Evolutionary conservation across 2,797 vertebrate genomes (phyloP).

Genomic region (Ctenopoma kingsleyae): DNA sequence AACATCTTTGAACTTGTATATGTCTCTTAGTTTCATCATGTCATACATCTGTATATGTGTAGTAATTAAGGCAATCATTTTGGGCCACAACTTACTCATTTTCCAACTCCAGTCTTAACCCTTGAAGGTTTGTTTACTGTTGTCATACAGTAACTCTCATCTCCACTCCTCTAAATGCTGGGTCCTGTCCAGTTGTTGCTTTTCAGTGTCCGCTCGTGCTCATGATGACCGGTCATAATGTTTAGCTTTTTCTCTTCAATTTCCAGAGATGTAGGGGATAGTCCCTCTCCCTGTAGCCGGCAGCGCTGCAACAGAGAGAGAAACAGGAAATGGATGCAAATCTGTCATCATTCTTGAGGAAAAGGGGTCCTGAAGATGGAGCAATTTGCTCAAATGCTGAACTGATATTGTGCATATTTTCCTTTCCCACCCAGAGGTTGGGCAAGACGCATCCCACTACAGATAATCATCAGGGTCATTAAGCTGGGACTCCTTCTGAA

Average conservation of each 20-base stretch:
- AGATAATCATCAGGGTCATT: constrained; percentile 64
- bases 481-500: constrained; percentile 36
- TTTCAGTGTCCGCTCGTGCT: constrained; percentile 61
- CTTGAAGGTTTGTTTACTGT: constrained; percentile 61
- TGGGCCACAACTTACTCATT: constrained; percentile 79
- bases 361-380: constrained; percentile 47
- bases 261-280: constrained; percentile 59
- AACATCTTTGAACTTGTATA: constrained; percentile 78
- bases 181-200: constrained; percentile 63
- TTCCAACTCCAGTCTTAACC: constrained; percentile 71
- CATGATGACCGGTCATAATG: constrained; percentile 56
- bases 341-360: constrained; percentile 56
- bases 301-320: constrained; percentile 76
- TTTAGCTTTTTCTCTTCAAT: constrained; percentile 71
- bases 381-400: constrained; percentile 40
- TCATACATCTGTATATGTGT: constrained; percentile 84
- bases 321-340: constrained; percentile 55
- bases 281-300: constrained; percentile 72
- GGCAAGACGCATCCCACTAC: constrained; percentile 28
- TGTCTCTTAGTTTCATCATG: constrained; percentile 82
- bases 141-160: constrained; percentile 55
- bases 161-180: constrained; percentile 52
- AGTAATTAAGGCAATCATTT: constrained; percentile 89
- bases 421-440: constrained; percentile 36
- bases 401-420: constrained; percentile 43